These are phyloP conservation scores for Dynastes grantii DNA, from an alignment of 2,888 invertebrate species.

Conservation along the genomic window DNA sequence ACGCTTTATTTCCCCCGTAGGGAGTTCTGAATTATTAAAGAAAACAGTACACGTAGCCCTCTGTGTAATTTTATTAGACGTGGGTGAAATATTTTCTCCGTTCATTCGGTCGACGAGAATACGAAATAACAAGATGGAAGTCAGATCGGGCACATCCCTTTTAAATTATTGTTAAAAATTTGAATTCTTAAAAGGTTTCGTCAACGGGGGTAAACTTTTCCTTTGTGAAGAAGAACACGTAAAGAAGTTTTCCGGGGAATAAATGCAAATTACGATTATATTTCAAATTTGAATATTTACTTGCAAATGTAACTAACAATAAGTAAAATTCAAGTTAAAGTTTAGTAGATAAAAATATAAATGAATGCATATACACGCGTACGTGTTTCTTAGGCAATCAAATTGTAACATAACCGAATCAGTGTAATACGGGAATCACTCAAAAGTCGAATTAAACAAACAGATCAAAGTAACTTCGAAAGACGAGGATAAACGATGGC, in stretches of 20 bases:
- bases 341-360: too few relatives aligned
- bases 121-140: conserved; percentile 18
- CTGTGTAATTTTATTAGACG: conserved; percentile 37
- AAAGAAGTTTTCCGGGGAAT: conserved; percentile 20
- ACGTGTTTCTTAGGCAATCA: too few relatives aligned
- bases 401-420: too few relatives aligned
- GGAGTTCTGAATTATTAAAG: conserved; percentile 21
- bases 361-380: too few relatives aligned
- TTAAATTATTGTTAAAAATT: conserved; percentile 41
- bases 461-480: too few relatives aligned
- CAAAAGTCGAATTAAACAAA: too few relatives aligned
- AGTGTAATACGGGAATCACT: too few relatives aligned
- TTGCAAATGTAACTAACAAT: conserved; percentile 8
- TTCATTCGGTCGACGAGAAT: conserved; percentile 7
- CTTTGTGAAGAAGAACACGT: conserved; percentile 32
- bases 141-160: background rate
- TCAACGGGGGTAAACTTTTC: conserved; percentile 16
- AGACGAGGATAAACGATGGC: too few relatives aligned
- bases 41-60: conserved; percentile 39
- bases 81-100: conserved; percentile 25
- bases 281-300: conserved; percentile 9
- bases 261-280: conserved; percentile 13
- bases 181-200: conserved; percentile 23
- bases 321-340: background rate
- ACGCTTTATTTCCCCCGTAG: conserved; percentile 21